These are phyloP conservation scores for Hippolais icterina DNA, from an alignment of 2,113 vertebrate species.

Conservation along the genomic window DNA sequence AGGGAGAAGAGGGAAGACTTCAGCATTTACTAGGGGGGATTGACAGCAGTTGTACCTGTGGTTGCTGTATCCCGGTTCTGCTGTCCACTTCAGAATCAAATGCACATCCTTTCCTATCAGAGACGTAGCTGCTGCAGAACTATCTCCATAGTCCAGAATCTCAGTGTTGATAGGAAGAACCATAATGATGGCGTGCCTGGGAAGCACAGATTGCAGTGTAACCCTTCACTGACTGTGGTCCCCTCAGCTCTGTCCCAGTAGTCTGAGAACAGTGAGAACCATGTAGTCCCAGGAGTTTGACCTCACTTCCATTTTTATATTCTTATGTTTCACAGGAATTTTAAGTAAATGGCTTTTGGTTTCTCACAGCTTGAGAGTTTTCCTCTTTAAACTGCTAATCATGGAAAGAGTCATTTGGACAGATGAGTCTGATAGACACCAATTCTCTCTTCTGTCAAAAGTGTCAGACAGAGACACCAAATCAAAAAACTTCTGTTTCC, in stretches of 20 bases:
- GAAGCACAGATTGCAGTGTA: not conserved
- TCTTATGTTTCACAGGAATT: not conserved
- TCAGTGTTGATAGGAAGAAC: not conserved
- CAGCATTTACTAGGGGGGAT: not conserved
- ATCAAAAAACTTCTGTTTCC: not conserved
- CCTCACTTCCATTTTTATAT: not conserved
- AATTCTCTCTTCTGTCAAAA: not conserved
- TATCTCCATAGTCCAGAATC: not conserved
- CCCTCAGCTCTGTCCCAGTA: not conserved
- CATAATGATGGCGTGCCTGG: not conserved
- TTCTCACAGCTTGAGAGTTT: not conserved
- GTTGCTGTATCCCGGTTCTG: not conserved
- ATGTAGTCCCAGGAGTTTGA: not conserved
- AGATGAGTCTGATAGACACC: not conserved
- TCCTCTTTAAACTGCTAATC: not conserved
- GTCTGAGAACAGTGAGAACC: not conserved
- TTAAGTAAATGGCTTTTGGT: not conserved
- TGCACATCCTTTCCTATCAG: not conserved
- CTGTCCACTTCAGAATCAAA: not conserved
- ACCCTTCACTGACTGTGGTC: not conserved
- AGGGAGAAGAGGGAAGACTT: not conserved
- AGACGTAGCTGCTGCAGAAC: not conserved
- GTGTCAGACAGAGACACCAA: not conserved
- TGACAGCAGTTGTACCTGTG: not conserved
- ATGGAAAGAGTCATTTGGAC: not conserved